Percentiles rank a stretch among this genome's conserved stretches.
Evolutionary conservation across 2,888 invertebrate species (phyloP).

Genomic region (Chaitophorus viminalis): DNA sequence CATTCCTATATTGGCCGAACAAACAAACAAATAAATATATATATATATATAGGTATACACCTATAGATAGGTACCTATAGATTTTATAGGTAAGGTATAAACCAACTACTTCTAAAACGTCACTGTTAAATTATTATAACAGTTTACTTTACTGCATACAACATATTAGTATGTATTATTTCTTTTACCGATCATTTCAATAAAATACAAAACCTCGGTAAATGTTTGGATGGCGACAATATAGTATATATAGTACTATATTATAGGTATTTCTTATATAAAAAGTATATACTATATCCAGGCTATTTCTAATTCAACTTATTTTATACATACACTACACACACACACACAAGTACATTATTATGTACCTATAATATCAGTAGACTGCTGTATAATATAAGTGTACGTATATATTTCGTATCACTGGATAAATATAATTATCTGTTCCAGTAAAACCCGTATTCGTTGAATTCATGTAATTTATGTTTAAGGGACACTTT

Average conservation of each 20-base stretch:
- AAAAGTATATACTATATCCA: no score
- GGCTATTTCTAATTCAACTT: not conserved
- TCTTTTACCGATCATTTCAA: no score
- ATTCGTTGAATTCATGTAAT: not conserved
- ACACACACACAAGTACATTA: not conserved
- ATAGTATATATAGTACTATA: not conserved
- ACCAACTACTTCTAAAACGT: not conserved
- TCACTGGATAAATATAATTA: not conserved
- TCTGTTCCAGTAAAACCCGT: conserved; percentile 2
- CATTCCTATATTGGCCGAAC: not conserved
- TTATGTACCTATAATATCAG: not conserved
- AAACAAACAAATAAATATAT: not conserved
- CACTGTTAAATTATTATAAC: not conserved
- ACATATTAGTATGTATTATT: not conserved
- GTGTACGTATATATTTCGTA: not conserved
- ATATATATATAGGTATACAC: not conserved
- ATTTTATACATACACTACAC: not conserved
- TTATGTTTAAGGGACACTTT: conserved; percentile 12
- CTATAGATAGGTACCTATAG: no score
- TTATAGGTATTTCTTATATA: no score
- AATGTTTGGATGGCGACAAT: not conserved
- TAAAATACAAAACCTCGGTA: not conserved
- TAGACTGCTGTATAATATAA: no score
- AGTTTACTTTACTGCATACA: not conserved
- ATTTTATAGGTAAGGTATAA: no score